Percentiles rank a stretch among this genome's conserved stretches.
Evolutionary conservation across 2,797 vertebrate genomes (phyloP).

Genomic region (Melanotaenia parkinsoni): DNA sequence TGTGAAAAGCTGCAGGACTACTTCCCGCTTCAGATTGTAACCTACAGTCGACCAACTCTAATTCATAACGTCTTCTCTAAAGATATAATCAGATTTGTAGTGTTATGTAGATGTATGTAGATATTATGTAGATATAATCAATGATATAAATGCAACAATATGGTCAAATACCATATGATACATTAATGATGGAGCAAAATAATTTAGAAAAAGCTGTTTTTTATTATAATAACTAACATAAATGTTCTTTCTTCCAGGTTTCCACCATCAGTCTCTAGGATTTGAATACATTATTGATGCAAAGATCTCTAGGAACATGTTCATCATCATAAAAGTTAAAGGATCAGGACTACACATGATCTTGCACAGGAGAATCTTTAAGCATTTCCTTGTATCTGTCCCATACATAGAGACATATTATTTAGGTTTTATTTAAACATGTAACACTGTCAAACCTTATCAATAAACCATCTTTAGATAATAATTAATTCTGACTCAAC

Average conservation of each 20-base stretch:
- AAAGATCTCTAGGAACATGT: slow-evolving; percentile 27
- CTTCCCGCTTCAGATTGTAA: background rate
- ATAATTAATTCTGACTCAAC: background rate
- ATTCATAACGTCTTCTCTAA: background rate
- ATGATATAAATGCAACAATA: background rate
- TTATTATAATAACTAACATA: slow-evolving; percentile 1
- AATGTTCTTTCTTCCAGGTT: slow-evolving; percentile 29
- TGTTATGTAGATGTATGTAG: background rate
- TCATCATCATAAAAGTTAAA: slow-evolving; percentile 52
- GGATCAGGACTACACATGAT: slow-evolving; percentile 48
- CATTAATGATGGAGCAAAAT: background rate
- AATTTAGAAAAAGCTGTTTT: background rate
- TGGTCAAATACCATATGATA: background rate
- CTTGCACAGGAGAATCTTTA: slow-evolving; percentile 43
- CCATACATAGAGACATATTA: slow-evolving; percentile 5
- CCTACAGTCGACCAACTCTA: background rate
- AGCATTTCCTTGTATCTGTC: slow-evolving; percentile 14
- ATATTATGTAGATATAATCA: background rate
- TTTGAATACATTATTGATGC: slow-evolving; percentile 58
- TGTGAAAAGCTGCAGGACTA: background rate
- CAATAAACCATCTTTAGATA: background rate
- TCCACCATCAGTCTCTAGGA: slow-evolving; percentile 20
- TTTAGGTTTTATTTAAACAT: slow-evolving; percentile 9
- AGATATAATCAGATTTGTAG: slow-evolving; percentile 7
- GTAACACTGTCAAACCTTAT: slow-evolving; percentile 5